Conservation (phyloP, 1,140 invertebrate species). For the Drosophila carrolli region DNA sequence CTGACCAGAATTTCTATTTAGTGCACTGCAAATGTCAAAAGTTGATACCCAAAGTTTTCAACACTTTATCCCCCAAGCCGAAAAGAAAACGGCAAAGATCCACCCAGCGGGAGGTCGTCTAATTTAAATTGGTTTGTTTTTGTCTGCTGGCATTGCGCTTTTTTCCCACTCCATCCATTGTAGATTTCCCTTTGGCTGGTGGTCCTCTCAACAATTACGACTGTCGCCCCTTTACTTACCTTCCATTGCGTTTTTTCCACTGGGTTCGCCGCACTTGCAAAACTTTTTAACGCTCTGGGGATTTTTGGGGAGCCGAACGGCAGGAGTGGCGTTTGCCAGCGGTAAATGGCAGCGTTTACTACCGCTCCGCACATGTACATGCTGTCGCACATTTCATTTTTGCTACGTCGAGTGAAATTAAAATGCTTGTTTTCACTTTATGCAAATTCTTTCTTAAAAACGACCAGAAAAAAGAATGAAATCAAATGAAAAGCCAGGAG, state of each 20-base stretch:
- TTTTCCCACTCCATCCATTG: slow-evolving; percentile 42
- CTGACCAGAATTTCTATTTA: slow-evolving; percentile 67
- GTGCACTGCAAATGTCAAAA: slow-evolving; percentile 79
- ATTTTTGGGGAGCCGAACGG: slow-evolving; percentile 53
- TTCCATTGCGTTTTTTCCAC: slow-evolving; percentile 30
- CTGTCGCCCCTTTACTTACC: slow-evolving; percentile 36
- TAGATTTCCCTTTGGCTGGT: slow-evolving; percentile 23
- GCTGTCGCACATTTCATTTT: slow-evolving; percentile 76
- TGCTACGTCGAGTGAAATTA: slow-evolving; percentile 79
- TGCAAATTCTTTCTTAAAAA: slow-evolving; percentile 75
- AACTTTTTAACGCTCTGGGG: slow-evolving; percentile 76
- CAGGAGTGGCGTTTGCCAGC: slow-evolving; percentile 15
- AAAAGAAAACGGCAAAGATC: slow-evolving; percentile 15
- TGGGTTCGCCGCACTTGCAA: slow-evolving; percentile 43
- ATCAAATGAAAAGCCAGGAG: slow-evolving; percentile 10
- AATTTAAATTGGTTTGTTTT: slow-evolving; percentile 84
- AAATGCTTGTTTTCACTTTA: slow-evolving; percentile 83
- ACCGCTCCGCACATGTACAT: slow-evolving; percentile 70
- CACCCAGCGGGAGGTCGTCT: slow-evolving; percentile 44
- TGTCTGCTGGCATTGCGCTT: slow-evolving; percentile 79
- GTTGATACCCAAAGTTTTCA: slow-evolving; percentile 69
- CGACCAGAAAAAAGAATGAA: slow-evolving; percentile 42
- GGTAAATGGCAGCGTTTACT: slow-evolving; percentile 78
- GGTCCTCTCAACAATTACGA: slow-evolving; percentile 73
- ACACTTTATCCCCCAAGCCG: slow-evolving; percentile 52